phyloP scores from a whole-genome alignment of 1,140 invertebrate species.

The Drosophila sproati region DNA sequence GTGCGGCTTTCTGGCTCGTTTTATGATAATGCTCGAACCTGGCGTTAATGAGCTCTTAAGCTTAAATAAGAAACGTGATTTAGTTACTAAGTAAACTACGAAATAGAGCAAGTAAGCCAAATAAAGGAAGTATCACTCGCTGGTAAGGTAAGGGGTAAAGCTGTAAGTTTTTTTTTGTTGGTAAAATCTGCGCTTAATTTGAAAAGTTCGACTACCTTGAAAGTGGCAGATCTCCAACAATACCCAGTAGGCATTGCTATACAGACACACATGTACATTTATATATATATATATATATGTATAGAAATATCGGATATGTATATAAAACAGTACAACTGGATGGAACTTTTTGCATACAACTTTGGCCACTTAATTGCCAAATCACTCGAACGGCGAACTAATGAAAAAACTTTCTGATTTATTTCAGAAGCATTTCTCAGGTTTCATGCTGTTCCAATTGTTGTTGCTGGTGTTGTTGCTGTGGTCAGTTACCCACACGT shows the following conservation, averaged over 20 bases:
- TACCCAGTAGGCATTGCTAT: constrained; percentile 60
- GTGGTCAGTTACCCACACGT: constrained; percentile 39
- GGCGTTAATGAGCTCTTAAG: constrained; percentile 83
- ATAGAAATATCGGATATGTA: background rate
- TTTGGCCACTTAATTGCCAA: constrained; percentile 68
- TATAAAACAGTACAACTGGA: constrained; percentile 25
- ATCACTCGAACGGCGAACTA: constrained; percentile 55
- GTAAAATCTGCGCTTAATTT: constrained; percentile 81
- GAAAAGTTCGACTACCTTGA: constrained; percentile 71
- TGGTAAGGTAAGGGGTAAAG: constrained; percentile 13
- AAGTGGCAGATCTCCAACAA: constrained; percentile 34
- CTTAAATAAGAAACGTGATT: constrained; percentile 83
- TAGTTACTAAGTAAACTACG: constrained; percentile 81
- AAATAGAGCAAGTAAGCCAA: constrained; percentile 8
- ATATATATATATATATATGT: background rate
- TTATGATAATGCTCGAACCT: constrained; percentile 80
- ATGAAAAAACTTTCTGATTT: constrained; percentile 78
- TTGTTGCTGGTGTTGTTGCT: constrained; percentile 2
- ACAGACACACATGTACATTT: constrained; percentile 14
- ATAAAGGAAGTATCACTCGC: background rate
- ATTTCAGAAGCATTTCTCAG: constrained; percentile 45
- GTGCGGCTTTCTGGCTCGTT: constrained; percentile 57
- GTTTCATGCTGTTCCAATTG: background rate
- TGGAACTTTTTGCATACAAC: constrained; percentile 74
- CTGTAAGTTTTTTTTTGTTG: constrained; percentile 40